phyloP scores from a whole-genome alignment of 2,888 invertebrate species.

The Aphrophora alni region DNA sequence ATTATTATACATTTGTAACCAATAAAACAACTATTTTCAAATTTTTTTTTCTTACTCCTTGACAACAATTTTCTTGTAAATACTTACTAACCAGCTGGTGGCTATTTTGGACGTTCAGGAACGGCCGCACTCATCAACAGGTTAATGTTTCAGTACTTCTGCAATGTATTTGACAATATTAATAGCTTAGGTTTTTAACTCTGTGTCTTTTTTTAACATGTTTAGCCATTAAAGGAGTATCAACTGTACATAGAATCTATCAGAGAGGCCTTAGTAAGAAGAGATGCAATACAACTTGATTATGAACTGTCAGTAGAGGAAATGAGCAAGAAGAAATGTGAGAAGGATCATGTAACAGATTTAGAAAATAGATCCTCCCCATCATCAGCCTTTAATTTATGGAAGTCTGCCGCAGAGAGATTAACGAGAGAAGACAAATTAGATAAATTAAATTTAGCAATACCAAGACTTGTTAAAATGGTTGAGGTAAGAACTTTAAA shows the following conservation, averaged over 20 bases:
- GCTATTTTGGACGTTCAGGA: too few relatives aligned
- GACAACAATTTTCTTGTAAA: too few relatives aligned
- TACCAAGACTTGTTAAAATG: slow-evolving; percentile 51
- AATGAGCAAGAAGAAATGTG: slow-evolving; percentile 64
- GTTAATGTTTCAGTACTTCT: too few relatives aligned
- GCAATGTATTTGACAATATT: too few relatives aligned
- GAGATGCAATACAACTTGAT: slow-evolving; percentile 69
- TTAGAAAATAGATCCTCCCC: slow-evolving; percentile 48
- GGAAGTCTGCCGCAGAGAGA: slow-evolving; percentile 62
- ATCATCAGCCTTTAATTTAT: slow-evolving; percentile 59
- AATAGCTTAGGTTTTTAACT: too few relatives aligned
- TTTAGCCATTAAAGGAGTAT: slow-evolving; percentile 65
- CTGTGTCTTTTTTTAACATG: too few relatives aligned
- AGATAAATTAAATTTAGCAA: slow-evolving; percentile 56
- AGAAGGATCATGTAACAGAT: slow-evolving; percentile 61
- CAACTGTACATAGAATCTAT: slow-evolving; percentile 70
- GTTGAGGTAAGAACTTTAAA: slow-evolving; percentile 53
- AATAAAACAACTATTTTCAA: too few relatives aligned
- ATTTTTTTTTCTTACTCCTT: too few relatives aligned
- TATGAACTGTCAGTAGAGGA: slow-evolving; percentile 70
- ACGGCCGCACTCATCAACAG: too few relatives aligned
- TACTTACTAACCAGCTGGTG: too few relatives aligned
- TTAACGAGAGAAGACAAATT: slow-evolving; percentile 63
- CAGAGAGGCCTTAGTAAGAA: slow-evolving; percentile 67
- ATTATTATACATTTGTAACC: too few relatives aligned